Conservation (phyloP, 2,888 invertebrate genomes). For the Plemyria rubiginata region DNA sequence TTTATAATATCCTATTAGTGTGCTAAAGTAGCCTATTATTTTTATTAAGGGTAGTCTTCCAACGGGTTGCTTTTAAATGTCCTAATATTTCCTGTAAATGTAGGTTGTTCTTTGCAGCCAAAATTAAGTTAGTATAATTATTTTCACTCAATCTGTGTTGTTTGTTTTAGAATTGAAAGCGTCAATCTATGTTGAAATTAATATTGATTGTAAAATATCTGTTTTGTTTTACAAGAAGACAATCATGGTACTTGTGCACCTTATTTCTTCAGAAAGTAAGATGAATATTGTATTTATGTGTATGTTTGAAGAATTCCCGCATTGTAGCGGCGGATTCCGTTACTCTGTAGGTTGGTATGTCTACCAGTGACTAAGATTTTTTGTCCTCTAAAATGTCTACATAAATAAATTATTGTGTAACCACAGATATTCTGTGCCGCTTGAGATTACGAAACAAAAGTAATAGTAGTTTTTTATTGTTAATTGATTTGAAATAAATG, state of each 20-base stretch:
- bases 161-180: constrained; percentile 33
- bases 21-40: constrained; percentile 49
- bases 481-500: constrained; percentile 18
- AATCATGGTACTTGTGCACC: constrained; percentile 7
- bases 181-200: constrained; percentile 16
- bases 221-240: constrained; percentile 12
- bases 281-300: not conserved
- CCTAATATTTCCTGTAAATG: constrained; percentile 43
- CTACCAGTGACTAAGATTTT: constrained; percentile 28
- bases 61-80: constrained; percentile 64
- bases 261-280: not conserved
- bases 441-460: constrained; percentile 28
- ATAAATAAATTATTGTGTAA: constrained; percentile 25
- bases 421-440: constrained; percentile 19
- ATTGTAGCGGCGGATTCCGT: not conserved
- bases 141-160: constrained; percentile 34
- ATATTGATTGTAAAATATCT: constrained; percentile 12
- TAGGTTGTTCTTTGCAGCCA: constrained; percentile 38
- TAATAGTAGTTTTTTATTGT: constrained; percentile 22
- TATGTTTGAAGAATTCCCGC: not conserved
- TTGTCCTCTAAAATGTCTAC: constrained; percentile 23
- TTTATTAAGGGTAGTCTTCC: constrained; percentile 72
- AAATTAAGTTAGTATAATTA: constrained; percentile 31
- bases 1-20: constrained; percentile 52
- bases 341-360: not conserved